A percentile compares a stretch with the other conserved stretches of the same genome.
Conservation (phyloP, 2,888 invertebrate species). For the Augochlorella aurata region DNA sequence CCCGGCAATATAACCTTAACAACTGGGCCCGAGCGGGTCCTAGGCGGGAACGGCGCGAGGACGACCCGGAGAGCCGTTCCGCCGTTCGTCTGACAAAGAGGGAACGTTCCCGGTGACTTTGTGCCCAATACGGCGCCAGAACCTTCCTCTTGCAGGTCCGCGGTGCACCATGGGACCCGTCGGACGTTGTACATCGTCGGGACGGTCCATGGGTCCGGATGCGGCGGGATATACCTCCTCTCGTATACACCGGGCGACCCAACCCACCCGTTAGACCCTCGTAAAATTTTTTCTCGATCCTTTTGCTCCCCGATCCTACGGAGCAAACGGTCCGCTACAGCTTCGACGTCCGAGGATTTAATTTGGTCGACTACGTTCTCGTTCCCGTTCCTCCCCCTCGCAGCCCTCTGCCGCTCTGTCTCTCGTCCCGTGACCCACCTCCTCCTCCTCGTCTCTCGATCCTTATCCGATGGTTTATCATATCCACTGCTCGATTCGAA, state of each 20-base stretch:
- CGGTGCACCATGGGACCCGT: constrained; percentile 68
- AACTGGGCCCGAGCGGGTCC: constrained; percentile 43
- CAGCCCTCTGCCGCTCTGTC: constrained; percentile 30
- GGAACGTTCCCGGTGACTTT: constrained; percentile 67
- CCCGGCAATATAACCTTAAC: constrained; percentile 80
- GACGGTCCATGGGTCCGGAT: constrained; percentile 68
- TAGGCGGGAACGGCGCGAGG: constrained; percentile 20
- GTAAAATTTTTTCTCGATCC: constrained; percentile 76
- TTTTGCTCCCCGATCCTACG: constrained; percentile 67
- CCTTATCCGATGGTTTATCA: constrained; percentile 80
- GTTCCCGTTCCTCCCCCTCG: constrained; percentile 55
- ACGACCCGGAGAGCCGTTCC: constrained; percentile 22
- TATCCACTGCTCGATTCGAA: constrained; percentile 69
- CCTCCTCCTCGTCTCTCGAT: constrained; percentile 63
- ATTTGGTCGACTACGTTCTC: constrained; percentile 76
- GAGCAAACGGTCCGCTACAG: constrained; percentile 69
- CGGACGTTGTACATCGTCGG: constrained; percentile 69
- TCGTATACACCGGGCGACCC: constrained; percentile 70
- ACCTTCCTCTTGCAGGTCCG: constrained; percentile 54
- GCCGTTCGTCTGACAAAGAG: constrained; percentile 31
- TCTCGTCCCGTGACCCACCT: constrained; percentile 15
- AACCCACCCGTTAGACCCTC: constrained; percentile 78
- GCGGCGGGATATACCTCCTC: constrained; percentile 67
- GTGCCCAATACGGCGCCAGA: constrained; percentile 74
- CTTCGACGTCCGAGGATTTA: constrained; percentile 80